Base-by-base conservation (phyloP, 2,113 vertebrate species). In the Prunella fulvescens region DNA sequence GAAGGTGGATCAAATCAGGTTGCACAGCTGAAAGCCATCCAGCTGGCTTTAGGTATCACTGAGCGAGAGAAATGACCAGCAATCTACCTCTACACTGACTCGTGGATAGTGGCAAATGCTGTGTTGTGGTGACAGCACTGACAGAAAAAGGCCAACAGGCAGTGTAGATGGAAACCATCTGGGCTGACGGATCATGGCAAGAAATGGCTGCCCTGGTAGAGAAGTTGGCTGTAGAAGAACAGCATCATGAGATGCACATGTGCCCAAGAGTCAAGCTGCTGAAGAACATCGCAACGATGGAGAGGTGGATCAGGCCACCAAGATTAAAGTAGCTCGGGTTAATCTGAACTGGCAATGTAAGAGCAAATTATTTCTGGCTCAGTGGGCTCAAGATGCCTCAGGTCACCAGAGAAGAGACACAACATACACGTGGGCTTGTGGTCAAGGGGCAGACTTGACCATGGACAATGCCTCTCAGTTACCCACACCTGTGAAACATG, bases 221-320 rank as follows among this genome's bases (percentile, higher is more conserved):
- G 37, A 29, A 60, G 14, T 1, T 70, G 35, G 31, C 44, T 29
- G 7, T n/a, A n/a, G 24, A 69, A 57, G 53, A 6, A 29, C 19
- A n/a, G n/a, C n/a, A 9, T 24, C 12, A 24, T 10, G 37, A 50
- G 19, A 35, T 11, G 37, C 24, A 50, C 35, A 6, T 2, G 15
- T 29, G 12, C 19, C 44, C 54, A 28, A 14, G 31, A 29, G 35
- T 15, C 12, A 9, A 54, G 54, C 31, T 60, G 11, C 19, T 12
- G 54, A 70, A 35, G 15, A 70, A n/a, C 54, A 70, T 19, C 1
- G 0, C 6, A 7, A 11, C 2, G 6, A 60, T 9, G 24, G 19
- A 42, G 37, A 51, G 15, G 25, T 14, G 45, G 37, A 57, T 29
- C 65, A n/a, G 19, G 24, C 24, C 16, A 16, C 29, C 35, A 29